Evolutionary conservation across 2,888 invertebrate species (phyloP).

Genomic region (Gymnosoma rotundatum): DNA sequence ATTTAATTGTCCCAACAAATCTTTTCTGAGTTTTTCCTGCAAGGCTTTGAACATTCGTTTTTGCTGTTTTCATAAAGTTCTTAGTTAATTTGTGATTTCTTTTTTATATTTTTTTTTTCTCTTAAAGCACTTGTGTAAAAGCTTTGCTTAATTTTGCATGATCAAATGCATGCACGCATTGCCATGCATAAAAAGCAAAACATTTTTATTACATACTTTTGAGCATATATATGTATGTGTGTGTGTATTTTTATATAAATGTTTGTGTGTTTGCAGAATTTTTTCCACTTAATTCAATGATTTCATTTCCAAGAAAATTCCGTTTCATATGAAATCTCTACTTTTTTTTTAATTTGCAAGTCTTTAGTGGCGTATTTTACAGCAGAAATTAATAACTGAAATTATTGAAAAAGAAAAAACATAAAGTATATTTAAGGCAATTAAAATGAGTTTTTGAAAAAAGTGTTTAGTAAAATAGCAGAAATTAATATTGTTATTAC

Average conservation of each 20-base stretch:
- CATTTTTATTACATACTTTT: neutral
- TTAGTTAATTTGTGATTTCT: conserved; percentile 14
- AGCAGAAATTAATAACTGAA: neutral
- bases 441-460: no score
- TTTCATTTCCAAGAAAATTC: conserved; percentile 46
- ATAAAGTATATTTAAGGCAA: no score
- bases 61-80: neutral
- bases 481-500: no score
- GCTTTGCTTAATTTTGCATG: conserved; percentile 67
- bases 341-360: neutral
- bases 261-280: conserved; percentile 10
- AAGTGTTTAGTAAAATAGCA: no score
- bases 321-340: conserved; percentile 21
- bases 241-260: neutral
- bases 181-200: conserved; percentile 53
- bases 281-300: conserved; percentile 34
- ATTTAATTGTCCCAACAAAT: no score
- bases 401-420: neutral
- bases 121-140: conserved; percentile 58
- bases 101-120: neutral
- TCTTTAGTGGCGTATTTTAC: neutral
- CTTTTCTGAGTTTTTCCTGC: neutral
- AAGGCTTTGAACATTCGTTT: neutral
- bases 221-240: neutral
- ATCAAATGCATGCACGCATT: conserved; percentile 56